phyloP scores from a whole-genome alignment of 64 coral and sea anemone species.

The Actinia tenebrosa region DNA sequence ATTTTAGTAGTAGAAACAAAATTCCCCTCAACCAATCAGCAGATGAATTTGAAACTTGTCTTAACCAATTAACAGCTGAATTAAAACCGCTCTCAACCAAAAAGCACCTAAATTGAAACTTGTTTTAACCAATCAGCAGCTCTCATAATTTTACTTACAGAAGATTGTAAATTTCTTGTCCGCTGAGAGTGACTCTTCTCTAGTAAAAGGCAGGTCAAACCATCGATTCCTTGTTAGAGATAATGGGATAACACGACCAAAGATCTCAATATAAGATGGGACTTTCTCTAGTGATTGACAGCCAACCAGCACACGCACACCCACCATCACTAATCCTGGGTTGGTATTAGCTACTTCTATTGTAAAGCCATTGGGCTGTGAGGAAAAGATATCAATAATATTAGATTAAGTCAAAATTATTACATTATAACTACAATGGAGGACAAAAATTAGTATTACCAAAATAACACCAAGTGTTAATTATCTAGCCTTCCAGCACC shows the following conservation, averaged over 20 bases:
- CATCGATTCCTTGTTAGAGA: constrained; percentile 88
- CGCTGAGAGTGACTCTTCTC: constrained; percentile 86
- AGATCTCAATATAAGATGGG: constrained; percentile 89
- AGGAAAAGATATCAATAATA: neutral
- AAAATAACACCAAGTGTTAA: too few species aligned
- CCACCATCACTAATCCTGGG: constrained; percentile 80
- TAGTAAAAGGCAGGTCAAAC: constrained; percentile 96
- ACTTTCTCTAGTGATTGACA: constrained; percentile 92
- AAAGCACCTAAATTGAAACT: neutral
- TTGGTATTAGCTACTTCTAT: constrained; percentile 94
- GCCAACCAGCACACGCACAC: constrained; percentile 74
- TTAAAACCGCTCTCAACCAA: neutral
- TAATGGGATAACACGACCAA: constrained; percentile 86
- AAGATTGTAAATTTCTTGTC: constrained; percentile 92
- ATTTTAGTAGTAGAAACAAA: too few species aligned
- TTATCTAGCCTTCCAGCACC: neutral
- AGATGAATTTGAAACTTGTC: too few species aligned
- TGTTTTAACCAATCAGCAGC: too few species aligned
- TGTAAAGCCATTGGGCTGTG: constrained; percentile 88
- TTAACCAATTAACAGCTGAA: too few species aligned
- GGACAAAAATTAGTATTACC: too few species aligned
- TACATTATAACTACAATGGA: neutral
- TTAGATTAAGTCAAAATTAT: neutral
- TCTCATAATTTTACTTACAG: constrained; percentile 31
- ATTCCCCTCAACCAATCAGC: too few species aligned